Evolutionary conservation across 1,140 invertebrate species (phyloP).

Genomic region (Mercenaria mercenaria): DNA sequence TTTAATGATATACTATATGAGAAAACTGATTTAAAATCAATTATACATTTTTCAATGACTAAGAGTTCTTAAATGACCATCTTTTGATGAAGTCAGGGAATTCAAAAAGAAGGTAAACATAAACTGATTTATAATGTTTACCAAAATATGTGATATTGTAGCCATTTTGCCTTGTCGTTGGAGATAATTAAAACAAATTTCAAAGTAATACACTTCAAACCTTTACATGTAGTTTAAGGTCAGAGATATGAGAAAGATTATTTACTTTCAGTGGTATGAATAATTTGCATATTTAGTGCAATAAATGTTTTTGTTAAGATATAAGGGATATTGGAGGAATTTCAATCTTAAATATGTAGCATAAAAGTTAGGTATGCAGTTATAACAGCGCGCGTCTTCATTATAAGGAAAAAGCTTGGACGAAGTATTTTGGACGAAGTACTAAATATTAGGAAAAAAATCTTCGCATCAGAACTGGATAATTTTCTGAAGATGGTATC

Average conservation of each 20-base stretch:
- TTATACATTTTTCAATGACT: neutral
- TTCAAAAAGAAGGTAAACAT: neutral
- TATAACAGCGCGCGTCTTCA: too few species aligned
- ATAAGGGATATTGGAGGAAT: too few species aligned
- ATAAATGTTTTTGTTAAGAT: too few species aligned
- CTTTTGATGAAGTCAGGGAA: neutral
- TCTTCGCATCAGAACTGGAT: too few species aligned
- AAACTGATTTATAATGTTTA: neutral
- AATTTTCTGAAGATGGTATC: too few species aligned
- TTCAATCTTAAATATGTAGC: too few species aligned
- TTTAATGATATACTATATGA: neutral
- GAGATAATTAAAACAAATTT: neutral
- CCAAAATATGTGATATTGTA: neutral
- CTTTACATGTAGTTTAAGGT: neutral
- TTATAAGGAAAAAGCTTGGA: too few species aligned
- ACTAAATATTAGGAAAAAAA: too few species aligned
- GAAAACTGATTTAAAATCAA: neutral
- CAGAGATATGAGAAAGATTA: neutral
- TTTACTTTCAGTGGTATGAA: too few species aligned
- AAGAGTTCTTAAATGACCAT: neutral
- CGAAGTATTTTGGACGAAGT: too few species aligned
- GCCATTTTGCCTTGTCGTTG: neutral
- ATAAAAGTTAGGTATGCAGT: too few species aligned
- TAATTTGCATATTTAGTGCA: too few species aligned
- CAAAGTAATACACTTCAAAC: neutral